These are phyloP conservation scores for Poeciliopsis infans DNA, from an alignment of 2,797 vertebrate genomes.

Conservation along the genomic window DNA sequence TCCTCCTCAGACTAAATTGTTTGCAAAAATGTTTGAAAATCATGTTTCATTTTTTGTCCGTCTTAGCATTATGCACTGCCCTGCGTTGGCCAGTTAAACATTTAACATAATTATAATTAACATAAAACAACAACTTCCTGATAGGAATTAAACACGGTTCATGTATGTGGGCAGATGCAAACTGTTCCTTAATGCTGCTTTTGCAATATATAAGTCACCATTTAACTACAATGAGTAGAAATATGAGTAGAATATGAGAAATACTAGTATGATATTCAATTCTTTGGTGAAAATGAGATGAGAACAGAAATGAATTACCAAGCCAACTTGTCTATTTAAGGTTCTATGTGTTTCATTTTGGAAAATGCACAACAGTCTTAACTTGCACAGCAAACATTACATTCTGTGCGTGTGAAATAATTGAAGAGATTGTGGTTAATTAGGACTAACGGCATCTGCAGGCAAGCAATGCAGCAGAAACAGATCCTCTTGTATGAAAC, in stretches of 20 bases:
- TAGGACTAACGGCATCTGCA: slow-evolving; percentile 14
- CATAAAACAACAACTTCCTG: too few relatives aligned
- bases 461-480: slow-evolving; percentile 29
- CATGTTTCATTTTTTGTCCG: too few relatives aligned
- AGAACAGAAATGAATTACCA: neutral
- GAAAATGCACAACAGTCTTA: neutral
- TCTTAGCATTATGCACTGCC: too few relatives aligned
- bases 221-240: neutral
- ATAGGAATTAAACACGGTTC: too few relatives aligned
- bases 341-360: neutral
- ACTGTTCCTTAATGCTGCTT: neutral
- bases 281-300: neutral
- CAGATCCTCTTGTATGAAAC: slow-evolving; percentile 31
- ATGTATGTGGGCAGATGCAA: too few relatives aligned
- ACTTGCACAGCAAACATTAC: neutral
- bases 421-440: slow-evolving; percentile 3
- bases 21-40: too few relatives aligned
- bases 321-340: neutral
- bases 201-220: neutral
- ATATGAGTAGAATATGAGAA: neutral
- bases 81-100: too few relatives aligned
- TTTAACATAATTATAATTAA: too few relatives aligned
- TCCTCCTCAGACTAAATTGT: neutral
- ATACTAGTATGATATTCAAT: neutral
- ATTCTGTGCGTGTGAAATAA: slow-evolving; percentile 18